Base-by-base conservation (phyloP, 2,888 invertebrate genomes). In the Adela reaumurella region DNA sequence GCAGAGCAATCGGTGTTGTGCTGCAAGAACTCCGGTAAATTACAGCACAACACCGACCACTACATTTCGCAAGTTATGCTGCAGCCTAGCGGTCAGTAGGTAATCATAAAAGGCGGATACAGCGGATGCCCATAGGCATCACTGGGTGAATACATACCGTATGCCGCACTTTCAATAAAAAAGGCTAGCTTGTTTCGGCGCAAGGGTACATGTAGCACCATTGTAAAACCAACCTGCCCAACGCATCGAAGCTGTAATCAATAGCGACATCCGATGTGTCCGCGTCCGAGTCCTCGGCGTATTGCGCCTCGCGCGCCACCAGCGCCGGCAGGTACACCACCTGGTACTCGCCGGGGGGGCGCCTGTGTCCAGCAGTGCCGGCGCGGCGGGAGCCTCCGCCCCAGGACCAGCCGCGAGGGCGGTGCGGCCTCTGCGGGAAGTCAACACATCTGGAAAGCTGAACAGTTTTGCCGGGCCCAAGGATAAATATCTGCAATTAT, bases 141-240 rank as follows among this genome's bases (percentile, higher is more conserved):
- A n/a, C n/a, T n/a, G n/a, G n/a, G n/a, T n/a, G n/a, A n/a, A n/a
- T n/a, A n/a, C n/a, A n/a, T n/a, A n/a, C n/a, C n/a, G n/a, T n/a
- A n/a, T n/a, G n/a, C n/a, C n/a, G n/a, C n/a, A n/a, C n/a, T n/a
- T n/a, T n/a, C n/a, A n/a, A n/a, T n/a, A n/a, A n/a, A n/a, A n/a
- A n/a, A n/a, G n/a, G n/a, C n/a, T n/a, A n/a, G n/a, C n/a, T n/a
- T n/a, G n/a, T n/a, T n/a, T n/a, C n/a, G n/a, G n/a, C n/a, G n/a
- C n/a, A n/a, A n/a, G n/a, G n/a, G n/a, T n/a, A n/a, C n/a, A n/a
- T n/a, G n/a, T n/a, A n/a, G n/a, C n/a, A n/a, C n/a, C n/a, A n/a
- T n/a, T n/a, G n/a, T n/a, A n/a, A n/a, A n/a, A 24, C 60, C 67
- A 3, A 85, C 84, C 82, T 72, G 65, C 84, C 82, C 61, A 86